Conservation (phyloP, 1,140 invertebrate genomes). For the Dendrolimus punctatus region DNA sequence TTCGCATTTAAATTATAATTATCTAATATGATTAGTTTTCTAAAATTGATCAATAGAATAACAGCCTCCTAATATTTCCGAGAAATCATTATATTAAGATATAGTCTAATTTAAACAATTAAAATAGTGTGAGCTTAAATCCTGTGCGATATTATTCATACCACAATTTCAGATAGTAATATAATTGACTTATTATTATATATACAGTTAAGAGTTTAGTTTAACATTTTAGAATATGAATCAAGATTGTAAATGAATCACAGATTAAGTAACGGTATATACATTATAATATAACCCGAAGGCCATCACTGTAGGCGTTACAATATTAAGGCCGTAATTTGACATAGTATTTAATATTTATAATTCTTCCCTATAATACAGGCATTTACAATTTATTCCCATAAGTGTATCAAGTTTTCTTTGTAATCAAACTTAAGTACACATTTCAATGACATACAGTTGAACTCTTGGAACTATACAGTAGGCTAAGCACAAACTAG, state of each 20-base stretch:
- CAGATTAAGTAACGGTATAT: constrained; percentile 38
- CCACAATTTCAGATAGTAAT: constrained; percentile 6
- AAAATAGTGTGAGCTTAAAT: too few relatives aligned
- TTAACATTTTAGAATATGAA: constrained; percentile 46
- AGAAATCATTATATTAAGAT: too few relatives aligned
- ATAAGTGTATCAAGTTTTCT: constrained; percentile 20
- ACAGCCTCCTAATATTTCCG: too few relatives aligned
- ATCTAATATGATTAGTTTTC: constrained; percentile 4
- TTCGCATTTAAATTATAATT: too few relatives aligned
- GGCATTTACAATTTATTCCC: too few relatives aligned
- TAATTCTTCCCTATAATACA: constrained; percentile 29
- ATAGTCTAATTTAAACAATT: too few relatives aligned
- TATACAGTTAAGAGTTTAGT: constrained; percentile 22
- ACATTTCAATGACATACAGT: neutral
- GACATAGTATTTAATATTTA: constrained; percentile 22
- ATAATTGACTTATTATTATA: constrained; percentile 25
- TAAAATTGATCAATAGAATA: constrained; percentile 12
- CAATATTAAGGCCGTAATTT: constrained; percentile 37
- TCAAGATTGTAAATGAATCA: constrained; percentile 65
- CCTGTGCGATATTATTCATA: neutral
- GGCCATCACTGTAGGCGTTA: constrained; percentile 39
- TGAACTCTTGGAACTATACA: too few relatives aligned
- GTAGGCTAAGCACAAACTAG: too few relatives aligned
- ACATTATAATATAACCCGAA: constrained; percentile 41
- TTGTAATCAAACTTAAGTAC: constrained; percentile 58